Evolutionary conservation across 2,888 invertebrate species (phyloP).

Genomic region (Acanthoscelides obtectus): DNA sequence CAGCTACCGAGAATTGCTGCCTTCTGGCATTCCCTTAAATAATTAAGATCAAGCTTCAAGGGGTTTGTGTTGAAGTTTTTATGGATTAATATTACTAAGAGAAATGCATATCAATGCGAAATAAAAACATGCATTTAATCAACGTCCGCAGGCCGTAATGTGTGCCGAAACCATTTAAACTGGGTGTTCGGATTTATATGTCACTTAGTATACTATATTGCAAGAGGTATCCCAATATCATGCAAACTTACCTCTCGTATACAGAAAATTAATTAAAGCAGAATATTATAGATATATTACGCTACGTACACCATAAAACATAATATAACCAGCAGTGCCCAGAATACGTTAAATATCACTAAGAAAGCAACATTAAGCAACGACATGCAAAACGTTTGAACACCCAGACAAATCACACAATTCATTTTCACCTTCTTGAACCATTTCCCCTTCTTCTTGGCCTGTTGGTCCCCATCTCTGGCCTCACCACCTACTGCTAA

Average conservation of each 20-base stretch:
- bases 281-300: slow-evolving; percentile 17
- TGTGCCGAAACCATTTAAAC: too few species aligned
- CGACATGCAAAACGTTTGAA: slow-evolving; percentile 36
- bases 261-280: background rate
- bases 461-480: background rate
- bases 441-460: slow-evolving; percentile 17
- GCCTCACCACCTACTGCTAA: background rate
- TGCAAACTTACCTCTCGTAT: slow-evolving; percentile 8
- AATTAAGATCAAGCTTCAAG: too few species aligned
- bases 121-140: too few species aligned
- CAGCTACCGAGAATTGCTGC: too few species aligned
- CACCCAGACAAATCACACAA: slow-evolving; percentile 41
- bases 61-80: too few species aligned
- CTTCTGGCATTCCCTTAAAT: too few species aligned
- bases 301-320: slow-evolving; percentile 10
- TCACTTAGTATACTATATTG: too few species aligned
- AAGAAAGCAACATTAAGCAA: slow-evolving; percentile 29
- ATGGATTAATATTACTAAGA: too few species aligned
- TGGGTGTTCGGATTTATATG: too few species aligned
- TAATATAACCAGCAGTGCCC: slow-evolving; percentile 15
- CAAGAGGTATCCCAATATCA: too few species aligned
- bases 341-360: slow-evolving; percentile 19
- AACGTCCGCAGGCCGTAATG: too few species aligned
- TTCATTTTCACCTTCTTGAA: slow-evolving; percentile 45
- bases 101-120: too few species aligned